phyloP scores from a whole-genome alignment of 1,140 invertebrate species.

The Coptotermes formosanus region DNA sequence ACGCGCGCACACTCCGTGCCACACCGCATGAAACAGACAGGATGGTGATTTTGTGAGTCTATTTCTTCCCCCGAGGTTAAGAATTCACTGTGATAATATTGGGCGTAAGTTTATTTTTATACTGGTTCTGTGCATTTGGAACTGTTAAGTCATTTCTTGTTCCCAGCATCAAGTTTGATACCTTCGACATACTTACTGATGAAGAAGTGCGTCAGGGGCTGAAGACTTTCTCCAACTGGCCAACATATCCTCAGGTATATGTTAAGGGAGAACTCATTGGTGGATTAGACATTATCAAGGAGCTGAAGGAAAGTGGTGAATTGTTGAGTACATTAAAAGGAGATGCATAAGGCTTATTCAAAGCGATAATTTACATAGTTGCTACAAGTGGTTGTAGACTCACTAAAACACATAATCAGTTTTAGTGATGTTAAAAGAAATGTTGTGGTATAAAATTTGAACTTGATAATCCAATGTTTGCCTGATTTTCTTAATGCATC shows the following conservation, averaged over 20 bases:
- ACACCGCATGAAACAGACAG: no score
- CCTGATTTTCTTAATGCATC: not conserved
- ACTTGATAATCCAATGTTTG: no score
- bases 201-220: slow-evolving; percentile 91
- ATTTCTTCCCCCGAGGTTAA: not conserved
- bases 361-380: not conserved
- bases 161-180: slow-evolving; percentile 76
- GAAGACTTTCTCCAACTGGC: slow-evolving; percentile 94
- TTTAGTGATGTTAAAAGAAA: not conserved
- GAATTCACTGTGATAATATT: not conserved
- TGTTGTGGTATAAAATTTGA: not conserved
- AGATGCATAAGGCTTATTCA: not conserved
- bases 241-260: slow-evolving; percentile 95
- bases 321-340: slow-evolving; percentile 50
- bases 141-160: not conserved
- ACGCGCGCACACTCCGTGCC: no score
- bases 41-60: no score
- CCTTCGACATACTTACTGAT: slow-evolving; percentile 92
- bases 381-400: not conserved
- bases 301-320: slow-evolving; percentile 66
- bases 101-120: no score
- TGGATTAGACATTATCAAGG: slow-evolving; percentile 94
- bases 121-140: no score
- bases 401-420: not conserved
- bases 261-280: slow-evolving; percentile 93